A percentile compares a stretch with the other conserved stretches of the same genome.
These are phyloP conservation scores for Clarias gariepinus DNA, from an alignment of 2,113 vertebrate species.

Conservation along the genomic window DNA sequence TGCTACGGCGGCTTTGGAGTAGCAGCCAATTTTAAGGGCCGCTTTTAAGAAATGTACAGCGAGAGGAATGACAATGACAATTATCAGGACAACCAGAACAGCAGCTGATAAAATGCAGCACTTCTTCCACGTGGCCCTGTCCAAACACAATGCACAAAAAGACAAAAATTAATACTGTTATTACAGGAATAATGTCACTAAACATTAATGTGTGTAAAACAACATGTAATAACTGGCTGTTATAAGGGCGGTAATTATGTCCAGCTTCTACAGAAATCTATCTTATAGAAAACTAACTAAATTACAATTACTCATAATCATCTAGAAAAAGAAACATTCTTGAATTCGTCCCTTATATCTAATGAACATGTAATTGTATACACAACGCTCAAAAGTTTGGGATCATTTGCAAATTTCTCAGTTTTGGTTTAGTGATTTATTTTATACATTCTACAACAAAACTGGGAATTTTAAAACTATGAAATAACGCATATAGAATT, in stretches of 20 bases:
- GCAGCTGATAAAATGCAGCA: slow-evolving; percentile 63
- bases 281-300: not conserved
- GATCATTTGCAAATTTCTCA: too few relatives aligned
- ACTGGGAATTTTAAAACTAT: too few relatives aligned
- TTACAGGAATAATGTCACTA: not conserved
- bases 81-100: slow-evolving; percentile 48
- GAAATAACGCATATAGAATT: too few relatives aligned
- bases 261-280: not conserved
- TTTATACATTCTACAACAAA: too few relatives aligned
- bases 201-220: not conserved
- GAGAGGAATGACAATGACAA: slow-evolving; percentile 72
- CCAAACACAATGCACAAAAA: slow-evolving; percentile 7
- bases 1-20: slow-evolving; percentile 83
- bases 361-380: not conserved
- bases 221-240: not conserved
- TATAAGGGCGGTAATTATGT: slow-evolving; percentile 3
- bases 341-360: not conserved
- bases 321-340: not conserved
- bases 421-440: too few relatives aligned
- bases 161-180: slow-evolving; percentile 8
- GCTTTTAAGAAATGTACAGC: slow-evolving; percentile 74
- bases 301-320: not conserved
- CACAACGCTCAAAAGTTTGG: not conserved
- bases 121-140: slow-evolving; percentile 83
- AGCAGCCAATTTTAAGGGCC: slow-evolving; percentile 69